Evolutionary conservation across 92 coral and sea anemone species (phyloP), one percentile per base, ranked within the genome.

Genomic region (Plumapathes pennacea): DNA sequence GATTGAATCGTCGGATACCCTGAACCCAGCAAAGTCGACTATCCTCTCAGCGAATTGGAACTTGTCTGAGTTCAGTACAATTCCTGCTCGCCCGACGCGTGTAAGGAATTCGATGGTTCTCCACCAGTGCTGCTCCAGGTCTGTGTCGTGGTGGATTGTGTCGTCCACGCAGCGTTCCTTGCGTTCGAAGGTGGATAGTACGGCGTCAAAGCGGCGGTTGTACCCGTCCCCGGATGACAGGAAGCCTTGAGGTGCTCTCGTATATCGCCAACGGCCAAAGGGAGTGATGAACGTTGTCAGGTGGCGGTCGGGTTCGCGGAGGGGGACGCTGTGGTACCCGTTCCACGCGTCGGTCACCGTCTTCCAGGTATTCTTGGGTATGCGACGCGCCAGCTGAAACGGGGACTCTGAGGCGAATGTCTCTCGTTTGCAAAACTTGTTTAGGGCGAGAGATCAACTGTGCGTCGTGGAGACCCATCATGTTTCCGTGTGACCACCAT

Each of bases 141-240:
- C 69, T 0, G 43, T 23, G 75, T 80, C 82, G 40, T 54, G 57
- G 68, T 80, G 86, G 38, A 80, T 46, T 20, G 82, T 80, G 66
- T 80, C 74, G 32, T 80, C 77, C n/a, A 73, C 65, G 29, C 82
- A 65, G 23, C 88, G 81, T 43, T 80, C 87, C 48, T 80, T 74
- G 12, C 72, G 71, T 21, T 73, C 87, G 38, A 80, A 74, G 6
- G 10, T 12, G 10, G 83, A 43, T 2, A 81, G 84, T 10, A 81
- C 44, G 32, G 83, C 72, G 38, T 80, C 77, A 30, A 74, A 80
- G 22, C 85, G 75, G 33, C 85, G 61, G 28, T 71, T 71, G 74
- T 59, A 81, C 0, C 83, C 83, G 50, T 75, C 74, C 8, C 79
- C 84, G 3, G 89, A 75, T 8, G 83, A 75, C 21, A 78, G 73